These are phyloP conservation scores for Gymnocypris eckloni DNA, from an alignment of 2,797 vertebrate genomes.

Conservation along the genomic window DNA sequence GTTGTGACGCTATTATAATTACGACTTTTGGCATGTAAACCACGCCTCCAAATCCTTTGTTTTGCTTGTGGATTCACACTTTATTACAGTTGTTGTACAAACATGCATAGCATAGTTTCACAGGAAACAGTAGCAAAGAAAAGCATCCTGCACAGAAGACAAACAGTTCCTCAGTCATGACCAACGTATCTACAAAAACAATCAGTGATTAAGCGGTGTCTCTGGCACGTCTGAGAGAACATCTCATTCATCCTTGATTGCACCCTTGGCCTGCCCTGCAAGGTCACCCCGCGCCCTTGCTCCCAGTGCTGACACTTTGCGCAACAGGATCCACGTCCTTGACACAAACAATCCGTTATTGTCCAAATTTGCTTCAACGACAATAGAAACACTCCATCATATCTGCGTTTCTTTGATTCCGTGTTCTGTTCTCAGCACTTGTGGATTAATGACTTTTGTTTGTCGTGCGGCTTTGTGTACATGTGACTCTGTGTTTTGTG, in stretches of 20 bases:
- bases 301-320: slow-evolving; percentile 37
- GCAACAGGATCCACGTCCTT: slow-evolving; percentile 43
- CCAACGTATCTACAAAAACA: slow-evolving; percentile 7
- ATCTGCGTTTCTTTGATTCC: slow-evolving; percentile 25
- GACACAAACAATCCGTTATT: slow-evolving; percentile 46
- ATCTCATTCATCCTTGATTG: slow-evolving; percentile 43
- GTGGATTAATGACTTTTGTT: neutral
- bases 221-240: slow-evolving; percentile 37
- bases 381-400: slow-evolving; percentile 47
- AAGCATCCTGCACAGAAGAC: slow-evolving; percentile 32
- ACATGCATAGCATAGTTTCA: neutral
- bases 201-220: slow-evolving; percentile 50
- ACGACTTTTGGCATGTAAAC: neutral
- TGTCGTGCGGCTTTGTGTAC: neutral
- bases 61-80: neutral
- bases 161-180: slow-evolving; percentile 31
- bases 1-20: neutral
- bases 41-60: slow-evolving; percentile 2
- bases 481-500: slow-evolving; percentile 45
- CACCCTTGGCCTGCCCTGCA: slow-evolving; percentile 17
- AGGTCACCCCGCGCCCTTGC: slow-evolving; percentile 19
- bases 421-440: neutral
- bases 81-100: neutral
- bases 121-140: neutral
- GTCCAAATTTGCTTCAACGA: slow-evolving; percentile 24